Evolutionary conservation across 2,888 invertebrate genomes (phyloP), one percentile per base, ranked within the genome.

Genomic region (Nebria salina): DNA sequence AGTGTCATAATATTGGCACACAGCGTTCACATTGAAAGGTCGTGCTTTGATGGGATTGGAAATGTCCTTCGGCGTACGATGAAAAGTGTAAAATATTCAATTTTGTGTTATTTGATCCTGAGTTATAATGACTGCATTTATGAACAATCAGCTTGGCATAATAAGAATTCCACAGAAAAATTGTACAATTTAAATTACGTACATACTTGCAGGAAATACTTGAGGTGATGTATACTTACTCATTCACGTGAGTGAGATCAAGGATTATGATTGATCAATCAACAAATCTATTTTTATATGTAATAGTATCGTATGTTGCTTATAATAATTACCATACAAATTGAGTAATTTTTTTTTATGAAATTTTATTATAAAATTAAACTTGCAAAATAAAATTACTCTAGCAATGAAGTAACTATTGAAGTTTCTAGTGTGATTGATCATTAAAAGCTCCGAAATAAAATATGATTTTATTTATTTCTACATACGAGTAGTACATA

Each of bases 71-170:
- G 13, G 34, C 13, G 25, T 7, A 68, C 5, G 68, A 68, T 26
- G 26, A 26, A 8, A 2, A 68, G 68, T 25, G 9, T 15, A 25
- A 68, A n/a, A 68, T 25, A 68, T 68, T 25, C 13, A 66, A 20
- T 9, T 66, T 66, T 66, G 7, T 66, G 15, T 66, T 8, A 66
- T 66, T n/a, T 2, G 13, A 68, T 68, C 13, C 26, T 11, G 11
- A 68, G 20, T 68, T 66, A 20, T 66, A 20, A 20, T 25, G 68
- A 66, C 25, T 66, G 68, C 5, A 66, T 66, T 34, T 54, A 77
- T 79, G 15, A 43, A 43, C 43, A 43, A 43, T 43, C 43, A 43
- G 9, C 43, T 8, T 43, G 43, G 43, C 20, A 20, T 43, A 43
- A 43, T 43, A 43, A 7, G 8, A 3, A 54, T 54, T 54, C 54